Percentiles rank a stretch among this genome's conserved stretches.
Conservation (phyloP, 2,113 vertebrate species). For the Lophura nycthemera region DNA sequence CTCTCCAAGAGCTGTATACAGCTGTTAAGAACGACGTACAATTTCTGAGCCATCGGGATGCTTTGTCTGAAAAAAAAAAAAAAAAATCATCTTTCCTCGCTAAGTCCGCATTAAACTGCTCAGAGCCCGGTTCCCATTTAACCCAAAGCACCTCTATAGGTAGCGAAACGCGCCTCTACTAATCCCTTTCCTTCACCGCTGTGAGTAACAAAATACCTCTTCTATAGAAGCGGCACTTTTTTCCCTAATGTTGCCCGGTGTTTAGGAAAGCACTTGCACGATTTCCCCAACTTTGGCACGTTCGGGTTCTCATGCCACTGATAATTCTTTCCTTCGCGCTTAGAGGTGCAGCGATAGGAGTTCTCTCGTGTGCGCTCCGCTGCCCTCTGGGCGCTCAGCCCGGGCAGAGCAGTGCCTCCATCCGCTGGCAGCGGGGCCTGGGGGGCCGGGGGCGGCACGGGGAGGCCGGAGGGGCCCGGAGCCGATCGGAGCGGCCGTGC, state of each 20-base stretch:
- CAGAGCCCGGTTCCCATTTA: background rate
- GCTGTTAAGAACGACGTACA: background rate
- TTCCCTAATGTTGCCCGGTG: background rate
- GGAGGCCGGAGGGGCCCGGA: background rate
- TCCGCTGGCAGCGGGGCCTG: background rate
- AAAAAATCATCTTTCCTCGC: background rate
- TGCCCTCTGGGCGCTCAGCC: background rate
- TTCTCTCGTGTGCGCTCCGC: background rate
- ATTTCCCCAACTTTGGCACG: background rate
- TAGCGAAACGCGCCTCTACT: background rate
- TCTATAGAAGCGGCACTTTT: background rate
- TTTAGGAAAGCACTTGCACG: background rate
- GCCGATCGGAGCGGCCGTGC: background rate
- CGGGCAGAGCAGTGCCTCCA: background rate
- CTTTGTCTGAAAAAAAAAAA: background rate
- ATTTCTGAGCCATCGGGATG: background rate
- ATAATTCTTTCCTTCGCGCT: fast-evolving
- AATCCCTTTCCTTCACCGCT: background rate
- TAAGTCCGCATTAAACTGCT: background rate
- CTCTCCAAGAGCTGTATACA: background rate
- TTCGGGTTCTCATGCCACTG: background rate
- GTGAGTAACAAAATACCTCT: background rate
- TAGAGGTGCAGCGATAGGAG: background rate
- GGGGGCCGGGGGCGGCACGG: background rate
- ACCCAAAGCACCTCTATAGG: background rate